Evolutionary conservation across 2,888 invertebrate genomes (phyloP), one percentile per base, ranked within the genome.

Genomic region (Endotricha flammealis): DNA sequence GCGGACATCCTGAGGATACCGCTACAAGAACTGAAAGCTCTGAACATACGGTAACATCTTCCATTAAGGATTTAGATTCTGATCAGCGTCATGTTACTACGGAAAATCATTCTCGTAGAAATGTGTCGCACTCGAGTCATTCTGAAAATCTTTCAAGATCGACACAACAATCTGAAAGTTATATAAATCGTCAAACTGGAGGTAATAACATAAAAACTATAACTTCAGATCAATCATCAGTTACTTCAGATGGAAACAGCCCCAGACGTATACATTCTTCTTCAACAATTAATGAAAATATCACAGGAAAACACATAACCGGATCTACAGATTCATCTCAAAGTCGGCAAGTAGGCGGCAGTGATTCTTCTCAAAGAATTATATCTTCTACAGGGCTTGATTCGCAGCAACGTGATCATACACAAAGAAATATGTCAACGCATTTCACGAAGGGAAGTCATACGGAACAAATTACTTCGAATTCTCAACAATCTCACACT

Each of bases 401-500:
- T 16, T 14, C 13, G 10, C 36, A 50, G 8, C 39, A 46, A 23
- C 29, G 39, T 13, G 53, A 49, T 36, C 52, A 61, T 22, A 50
- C 44, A 36, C 62, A 65, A 36, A 47, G 53, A 44, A 64, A 51
- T 35, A 41, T 48, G 12, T 45, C 57, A 24, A 53, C 57, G 24
- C 51, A 64, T 38, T 32, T 57, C 7, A 55, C 61, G 14, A 67
- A 51, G 40, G 64, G 54, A 31, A 69, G 51, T 14, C 64, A 70
- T 32, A 38, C 49, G 4, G 64, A 66, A 55, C 65, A 66, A 41
- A 63, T 67, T 36, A 53, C 42, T 29, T 64, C 69, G 40, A 66
- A 54, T 31, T 65, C 76, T 31, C 64, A 65, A 25, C 75, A 77
- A 37, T 48, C 63, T 11, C 71, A 80, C 51, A 70, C 67, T 39